Percentiles rank a stretch among this genome's conserved stretches.
Conservation (phyloP, 2,797 vertebrate genomes). For the Acestrorhynchus altus region DNA sequence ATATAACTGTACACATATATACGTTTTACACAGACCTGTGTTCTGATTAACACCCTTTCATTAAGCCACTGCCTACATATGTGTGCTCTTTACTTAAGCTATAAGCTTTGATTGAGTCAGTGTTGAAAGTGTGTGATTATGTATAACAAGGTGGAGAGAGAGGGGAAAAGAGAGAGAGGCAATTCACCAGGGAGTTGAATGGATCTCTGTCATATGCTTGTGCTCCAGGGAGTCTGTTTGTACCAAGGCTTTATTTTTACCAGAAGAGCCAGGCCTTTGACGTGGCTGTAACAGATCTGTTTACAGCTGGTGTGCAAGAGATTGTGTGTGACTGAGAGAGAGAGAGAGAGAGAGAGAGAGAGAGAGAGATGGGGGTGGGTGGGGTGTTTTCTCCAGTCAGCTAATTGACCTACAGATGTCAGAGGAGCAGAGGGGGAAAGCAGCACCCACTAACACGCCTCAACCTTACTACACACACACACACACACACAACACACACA, state of each 20-base stretch:
- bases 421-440: constrained; percentile 46
- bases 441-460: constrained; percentile 39
- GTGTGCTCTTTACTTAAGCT: not conserved
- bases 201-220: constrained; percentile 58
- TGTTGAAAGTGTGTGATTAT: not conserved
- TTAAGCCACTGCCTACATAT: not conserved
- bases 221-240: constrained; percentile 33
- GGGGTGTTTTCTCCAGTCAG: constrained; percentile 81
- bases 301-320: constrained; percentile 50
- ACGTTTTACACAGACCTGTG: too few species aligned
- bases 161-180: not conserved
- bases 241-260: constrained; percentile 60
- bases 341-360: constrained; percentile 59
- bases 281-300: constrained; percentile 57
- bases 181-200: not conserved
- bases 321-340: constrained; percentile 15
- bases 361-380: constrained; percentile 67
- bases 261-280: constrained; percentile 43
- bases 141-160: constrained; percentile 8
- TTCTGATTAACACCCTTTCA: not conserved
- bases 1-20: not conserved
- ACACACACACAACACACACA: constrained; percentile 40
- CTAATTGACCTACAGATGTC: constrained; percentile 83
- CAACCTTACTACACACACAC: constrained; percentile 32
- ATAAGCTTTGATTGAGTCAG: constrained; percentile 1